Evolutionary conservation across 2,888 invertebrate genomes (phyloP), one percentile per base, ranked within the genome.

Genomic region (Fragum whitleyi): DNA sequence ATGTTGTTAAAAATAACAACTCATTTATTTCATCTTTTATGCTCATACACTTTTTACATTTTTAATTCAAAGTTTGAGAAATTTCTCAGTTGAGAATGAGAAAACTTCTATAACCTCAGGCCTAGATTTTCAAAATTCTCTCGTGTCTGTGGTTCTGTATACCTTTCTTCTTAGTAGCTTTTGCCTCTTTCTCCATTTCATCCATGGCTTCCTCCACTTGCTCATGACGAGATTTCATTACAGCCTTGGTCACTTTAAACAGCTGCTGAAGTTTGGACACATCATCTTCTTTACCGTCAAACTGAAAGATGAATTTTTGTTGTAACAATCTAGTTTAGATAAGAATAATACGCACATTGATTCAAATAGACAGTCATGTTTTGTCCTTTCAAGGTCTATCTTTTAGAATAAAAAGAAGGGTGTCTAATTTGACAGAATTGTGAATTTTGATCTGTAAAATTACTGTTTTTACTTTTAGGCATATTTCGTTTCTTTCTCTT

Each of bases 161-260:
- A 92, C 91, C 93, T 91, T 89, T 92, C 75, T 91, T 92, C 73
- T 89, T 88, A 19, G 89, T 88, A 21, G 88, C 84, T 42, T 90
- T 89, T 2, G 92, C 89, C 57, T 90, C 89, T 47, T 91, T 89
- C 51, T 90, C 91, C 68, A 93, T 85, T 72, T 92, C 92, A 65
- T 89, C 90, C 86, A 92, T 91, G 0, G 90, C 82, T 32, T 92
- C 90, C 71, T 92, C 90, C 29, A 89, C 88, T 80, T 92, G 86
- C 16, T 91, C 89, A 78, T 90, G 85, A 65, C 93, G 91, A 62
- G 90, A 81, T 42, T 89, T 85, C 92, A 94, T 93, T 5, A 94
- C 85, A 6, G 88, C 81, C 77, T 90, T 90, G 2, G 92, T 87
- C 6, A 94, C 90, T 32, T 85, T 83, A 83, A 94, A 94, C 61